Evolutionary conservation across 37 sponge, comb jelly and placozoan genomes (phyloP), one percentile per base, ranked within the genome.

Genomic region (Axinella damicornis): DNA sequence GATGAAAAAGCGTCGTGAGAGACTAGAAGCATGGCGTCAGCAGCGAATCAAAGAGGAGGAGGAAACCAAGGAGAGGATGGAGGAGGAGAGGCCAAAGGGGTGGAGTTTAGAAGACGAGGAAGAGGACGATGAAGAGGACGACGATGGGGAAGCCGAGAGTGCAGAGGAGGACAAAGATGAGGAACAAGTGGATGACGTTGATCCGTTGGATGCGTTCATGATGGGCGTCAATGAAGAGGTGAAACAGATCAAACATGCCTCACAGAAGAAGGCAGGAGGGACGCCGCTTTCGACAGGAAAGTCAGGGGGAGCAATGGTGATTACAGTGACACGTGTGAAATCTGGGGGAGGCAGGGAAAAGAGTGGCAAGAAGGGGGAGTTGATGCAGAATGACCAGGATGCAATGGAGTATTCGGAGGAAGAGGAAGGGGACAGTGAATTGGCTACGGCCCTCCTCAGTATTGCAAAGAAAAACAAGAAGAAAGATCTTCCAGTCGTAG

Each of bases 161-260:
- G 82, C 68, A n/a, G 88, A 95, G 65, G 98, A 95, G 37, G 94
- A 95, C 2, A 95, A 97, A 30, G 98, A 95, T 58, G 95, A 92
- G 1, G 86, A 81, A 20, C 85, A 77, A 31, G 79, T 79, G 5
- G 89, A 85, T 0, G 95, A 94, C 32, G 84, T 92, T 17, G 98
- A 98, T 72, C 97, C 97, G 20, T 81, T 99, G 52, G 99, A 99
- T 83, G 97, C 95, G 34, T 99, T 86, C 71, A 88, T 81, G 77
- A 64, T 69, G 15, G 89, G 76, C 0, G 77, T 77, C 25, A 65
- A 82, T 32, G 65, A 77, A n/a, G 81, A 69, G 34, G 80, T 74
- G 33, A 74, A 83, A 31, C 24, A 81, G 41, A 86, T 76, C 32
- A 55, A 58, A 35, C 74, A 64, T 34, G 28, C 69, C 34, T 19